Base-by-base conservation (phyloP, 2,888 invertebrate species). In the Alitta virens region DNA sequence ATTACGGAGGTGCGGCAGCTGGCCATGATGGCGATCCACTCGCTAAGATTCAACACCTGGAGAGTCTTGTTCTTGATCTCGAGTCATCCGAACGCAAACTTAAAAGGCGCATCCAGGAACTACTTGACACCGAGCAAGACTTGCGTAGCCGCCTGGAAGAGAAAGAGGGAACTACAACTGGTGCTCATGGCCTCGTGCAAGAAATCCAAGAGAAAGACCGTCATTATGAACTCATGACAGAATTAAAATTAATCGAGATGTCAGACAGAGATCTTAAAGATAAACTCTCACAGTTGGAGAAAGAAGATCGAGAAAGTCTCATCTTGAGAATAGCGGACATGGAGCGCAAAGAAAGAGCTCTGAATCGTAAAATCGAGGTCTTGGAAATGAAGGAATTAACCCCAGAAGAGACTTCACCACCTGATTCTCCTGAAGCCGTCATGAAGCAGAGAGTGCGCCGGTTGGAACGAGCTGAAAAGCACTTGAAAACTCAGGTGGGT, bases 381-480 rank as follows among this genome's bases (percentile, higher is more conserved):
- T 43, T 66, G 0, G 66, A 64, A 40, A 42, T 24, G 14, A 54
- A 56, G n/a, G 62, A 58, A 18, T 33, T 27, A 9, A 9, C 27
- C 1, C 16, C 42, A 40, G 42, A 27, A 21, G 42, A 21, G 46
- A 63, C 51, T 14, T 53, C 51, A 43, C 33, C 55, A 21, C 9
- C 42, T 14, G 77, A 78, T 27, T 71, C 72, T 52, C 76, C 77
- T 3, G 78, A 78, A 53, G 77, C 75, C 43, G 68, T 78, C 7
- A 70, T 78, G 38, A 66, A 72, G 33, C 74, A 77, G 70, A 67
- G 75, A 59, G 75, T 78, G 64, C 62, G 65, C 26, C 78, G 78
- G 59, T 69, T 79, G 63, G 77, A 78, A 67, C 72, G 72, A 52
- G 69, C 76, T 58, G 78, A 79, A 55, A 74, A 70, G 51, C 76